phyloP scores from a whole-genome alignment of 2,113 vertebrate genomes.

The Phalacrocorax aristotelis region DNA sequence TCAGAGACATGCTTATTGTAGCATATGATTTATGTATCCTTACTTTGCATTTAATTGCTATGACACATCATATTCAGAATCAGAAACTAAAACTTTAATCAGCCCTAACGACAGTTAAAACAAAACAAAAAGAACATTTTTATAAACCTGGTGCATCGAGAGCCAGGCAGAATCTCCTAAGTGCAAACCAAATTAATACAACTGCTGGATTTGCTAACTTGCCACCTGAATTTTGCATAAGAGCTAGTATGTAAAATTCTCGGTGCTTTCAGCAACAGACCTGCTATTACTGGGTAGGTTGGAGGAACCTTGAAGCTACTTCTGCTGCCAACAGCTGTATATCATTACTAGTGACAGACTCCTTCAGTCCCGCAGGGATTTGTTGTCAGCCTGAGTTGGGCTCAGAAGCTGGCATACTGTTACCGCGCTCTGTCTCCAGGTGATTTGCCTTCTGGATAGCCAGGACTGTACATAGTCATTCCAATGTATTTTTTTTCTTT shows the following conservation, averaged over 20 bases:
- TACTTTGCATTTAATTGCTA: slow-evolving; percentile 46
- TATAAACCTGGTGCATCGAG: neutral
- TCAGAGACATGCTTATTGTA: neutral
- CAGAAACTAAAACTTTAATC: slow-evolving; percentile 31
- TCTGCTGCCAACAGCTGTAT: neutral
- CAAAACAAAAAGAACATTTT: neutral
- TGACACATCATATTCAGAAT: slow-evolving; percentile 34
- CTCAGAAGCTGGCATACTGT: slow-evolving; percentile 15
- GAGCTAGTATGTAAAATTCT: neutral
- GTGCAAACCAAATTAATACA: neutral
- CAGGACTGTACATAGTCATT: neutral
- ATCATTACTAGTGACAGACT: slow-evolving; percentile 23
- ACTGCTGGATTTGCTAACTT: neutral
- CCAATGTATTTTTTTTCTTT: neutral
- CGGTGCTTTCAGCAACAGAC: neutral
- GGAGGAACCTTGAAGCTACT: slow-evolving; percentile 11
- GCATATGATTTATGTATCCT: neutral
- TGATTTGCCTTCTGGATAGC: slow-evolving; percentile 36
- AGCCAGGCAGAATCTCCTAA: neutral
- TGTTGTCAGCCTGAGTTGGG: slow-evolving; percentile 29
- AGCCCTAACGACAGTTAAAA: neutral
- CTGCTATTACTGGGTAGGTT: neutral
- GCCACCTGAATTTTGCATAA: neutral
- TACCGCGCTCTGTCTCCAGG: neutral
- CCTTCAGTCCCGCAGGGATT: neutral